Evolutionary conservation across 2,888 invertebrate genomes (phyloP).

Genomic region (Sisyra nigra): DNA sequence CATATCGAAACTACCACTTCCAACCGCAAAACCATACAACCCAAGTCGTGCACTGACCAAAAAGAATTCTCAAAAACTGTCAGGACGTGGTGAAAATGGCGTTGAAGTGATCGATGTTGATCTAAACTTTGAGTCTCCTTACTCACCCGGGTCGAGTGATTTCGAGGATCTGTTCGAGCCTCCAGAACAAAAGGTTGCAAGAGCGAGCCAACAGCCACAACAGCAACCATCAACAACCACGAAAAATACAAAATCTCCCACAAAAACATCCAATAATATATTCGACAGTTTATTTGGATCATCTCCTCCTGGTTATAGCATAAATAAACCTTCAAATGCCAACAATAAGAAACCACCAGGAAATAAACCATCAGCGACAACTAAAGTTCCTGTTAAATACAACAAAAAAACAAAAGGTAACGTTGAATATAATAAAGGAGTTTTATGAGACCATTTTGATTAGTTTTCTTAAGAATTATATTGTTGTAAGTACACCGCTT

Average conservation of each 20-base stretch:
- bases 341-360: slow-evolving; percentile 3
- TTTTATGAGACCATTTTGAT: no score
- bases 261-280: slow-evolving; percentile 18
- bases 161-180: slow-evolving; percentile 79
- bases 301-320: slow-evolving; percentile 27
- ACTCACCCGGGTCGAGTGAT: slow-evolving; percentile 78
- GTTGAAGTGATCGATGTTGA: slow-evolving; percentile 36
- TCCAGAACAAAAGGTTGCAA: slow-evolving; percentile 29
- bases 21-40: slow-evolving; percentile 20
- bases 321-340: slow-evolving; percentile 12
- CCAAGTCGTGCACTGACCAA: slow-evolving; percentile 15
- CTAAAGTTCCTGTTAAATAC: slow-evolving; percentile 27
- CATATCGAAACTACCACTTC: slow-evolving; percentile 21
- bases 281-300: slow-evolving; percentile 29
- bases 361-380: slow-evolving; percentile 15
- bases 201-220: neutral
- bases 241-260: slow-evolving; percentile 18
- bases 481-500: no score
- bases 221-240: slow-evolving; percentile 8
- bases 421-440: neutral
- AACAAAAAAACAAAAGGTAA: slow-evolving; percentile 31
- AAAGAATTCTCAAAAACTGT: slow-evolving; percentile 14
- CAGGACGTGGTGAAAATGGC: slow-evolving; percentile 24
- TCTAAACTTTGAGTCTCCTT: slow-evolving; percentile 67
- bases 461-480: no score